Evolutionary conservation across 2,888 invertebrate genomes (phyloP).

Genomic region (Lasioglossum malachurum): DNA sequence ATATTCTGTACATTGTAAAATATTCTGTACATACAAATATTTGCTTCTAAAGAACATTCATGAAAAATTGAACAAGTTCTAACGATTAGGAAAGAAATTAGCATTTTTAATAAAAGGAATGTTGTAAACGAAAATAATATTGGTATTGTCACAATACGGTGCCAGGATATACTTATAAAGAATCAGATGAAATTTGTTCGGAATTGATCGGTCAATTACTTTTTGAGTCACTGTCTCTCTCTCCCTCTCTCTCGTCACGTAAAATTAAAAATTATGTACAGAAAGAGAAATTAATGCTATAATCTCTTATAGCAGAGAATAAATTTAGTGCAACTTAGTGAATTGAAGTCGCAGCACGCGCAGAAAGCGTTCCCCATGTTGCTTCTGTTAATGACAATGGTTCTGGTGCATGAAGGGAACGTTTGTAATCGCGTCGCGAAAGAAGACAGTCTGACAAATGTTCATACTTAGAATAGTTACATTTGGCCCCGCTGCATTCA

Average conservation of each 20-base stretch:
- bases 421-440: constrained; percentile 25
- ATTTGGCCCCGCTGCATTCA: constrained; percentile 58
- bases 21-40: too few species aligned
- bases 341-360: neutral
- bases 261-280: neutral
- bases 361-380: neutral
- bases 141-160: too few species aligned
- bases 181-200: neutral
- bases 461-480: constrained; percentile 54
- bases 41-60: too few species aligned
- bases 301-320: too few species aligned
- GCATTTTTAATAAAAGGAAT: too few species aligned
- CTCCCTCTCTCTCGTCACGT: too few species aligned
- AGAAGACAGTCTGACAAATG: constrained; percentile 36
- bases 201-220: neutral
- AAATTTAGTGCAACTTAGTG: neutral
- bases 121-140: too few species aligned
- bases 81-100: too few species aligned
- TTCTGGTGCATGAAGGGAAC: neutral
- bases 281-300: neutral
- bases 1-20: too few species aligned
- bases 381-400: constrained; percentile 13
- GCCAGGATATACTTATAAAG: neutral
- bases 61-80: too few species aligned
- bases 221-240: neutral